Base-by-base conservation (phyloP, 2,113 vertebrate genomes). In the Bungarus multicinctus region DNA sequence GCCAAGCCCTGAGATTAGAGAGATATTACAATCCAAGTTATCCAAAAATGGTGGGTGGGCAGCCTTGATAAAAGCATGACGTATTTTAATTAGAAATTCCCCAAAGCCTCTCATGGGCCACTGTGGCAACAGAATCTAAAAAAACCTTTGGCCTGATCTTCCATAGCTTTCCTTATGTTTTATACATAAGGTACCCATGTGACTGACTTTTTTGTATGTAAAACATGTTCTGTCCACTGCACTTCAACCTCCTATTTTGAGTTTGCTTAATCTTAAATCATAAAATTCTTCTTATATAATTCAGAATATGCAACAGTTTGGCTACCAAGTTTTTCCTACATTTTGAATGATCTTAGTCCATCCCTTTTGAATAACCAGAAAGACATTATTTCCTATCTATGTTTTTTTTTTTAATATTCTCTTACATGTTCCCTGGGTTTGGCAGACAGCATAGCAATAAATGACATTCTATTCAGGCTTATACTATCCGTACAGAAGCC, bases 391-490 rank as follows among this genome's bases (percentile, higher is more conserved):
- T 34, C 20, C 45, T 27, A 39, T 58, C 47, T 81, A 91, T 30
- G 52, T 8, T 90, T 23, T 45, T 90, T 23, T 45, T 60, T 91
- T 93, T 86, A 95, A 81, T 81, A 6, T 34, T 34, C 18, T 81
- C 20, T 39, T 39, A 81, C 7, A 81, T 22, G 34, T 81, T 22
- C 74, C 18, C 16, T 43, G 57, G 25, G 81, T 30, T 45, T 91
- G 81, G 52, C 30, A n/a, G 0, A 34, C 0, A 39, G 85, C 86
- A 53, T 39, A 0, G 60, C 74, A 90, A 23, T 60, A 90, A 92
- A 93, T 45, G 30, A n/a, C 88, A 47, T 53, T 91, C 94, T 94
- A 92, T 4, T 45, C 55, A 30, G 91, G 85, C 64, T 95, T 96
- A 95, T 85, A 25, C 86, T 92, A 93, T 11, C 87, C 25, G 57